phyloP scores from a whole-genome alignment of 2,113 vertebrate species.

The Pomatorhinus ruficollis region DNA sequence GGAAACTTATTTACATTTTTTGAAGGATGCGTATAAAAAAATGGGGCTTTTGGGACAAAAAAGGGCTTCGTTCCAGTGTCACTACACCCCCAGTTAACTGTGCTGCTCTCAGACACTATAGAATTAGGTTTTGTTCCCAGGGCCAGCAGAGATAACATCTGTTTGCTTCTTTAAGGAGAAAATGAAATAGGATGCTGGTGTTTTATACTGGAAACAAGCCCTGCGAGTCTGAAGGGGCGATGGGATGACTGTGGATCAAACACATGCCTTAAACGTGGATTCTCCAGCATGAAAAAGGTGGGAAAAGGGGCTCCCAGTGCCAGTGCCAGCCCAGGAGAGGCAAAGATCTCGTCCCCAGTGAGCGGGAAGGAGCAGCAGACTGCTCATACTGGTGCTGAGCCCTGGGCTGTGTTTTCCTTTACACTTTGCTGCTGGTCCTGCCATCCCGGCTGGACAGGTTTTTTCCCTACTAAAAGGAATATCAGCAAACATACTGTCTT shows the following conservation, averaged over 20 bases:
- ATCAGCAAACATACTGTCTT: accelerated
- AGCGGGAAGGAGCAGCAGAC: not conserved
- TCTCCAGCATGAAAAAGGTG: not conserved
- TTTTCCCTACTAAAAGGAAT: not conserved
- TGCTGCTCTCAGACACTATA: not conserved
- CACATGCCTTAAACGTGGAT: accelerated
- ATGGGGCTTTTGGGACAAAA: slow-evolving; percentile 27
- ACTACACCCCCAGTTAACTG: not conserved
- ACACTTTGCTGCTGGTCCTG: not conserved
- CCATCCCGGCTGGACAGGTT: accelerated
- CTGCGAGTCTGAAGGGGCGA: not conserved
- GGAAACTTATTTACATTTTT: slow-evolving; percentile 68
- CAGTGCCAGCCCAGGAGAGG: not conserved
- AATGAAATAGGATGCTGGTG: not conserved
- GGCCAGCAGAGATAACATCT: slow-evolving; percentile 30
- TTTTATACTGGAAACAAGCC: not conserved
- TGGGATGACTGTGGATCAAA: not conserved
- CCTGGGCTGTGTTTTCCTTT: not conserved
- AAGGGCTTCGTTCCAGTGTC: slow-evolving; percentile 22
- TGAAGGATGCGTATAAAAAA: not conserved
- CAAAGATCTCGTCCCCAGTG: accelerated
- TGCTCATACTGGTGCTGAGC: accelerated
- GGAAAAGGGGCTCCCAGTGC: not conserved
- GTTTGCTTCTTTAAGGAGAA: not conserved
- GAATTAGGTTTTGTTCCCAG: slow-evolving; percentile 27